These are phyloP conservation scores for Apodemia duryi DNA, from an alignment of 2,888 invertebrate species.

Conservation along the genomic window DNA sequence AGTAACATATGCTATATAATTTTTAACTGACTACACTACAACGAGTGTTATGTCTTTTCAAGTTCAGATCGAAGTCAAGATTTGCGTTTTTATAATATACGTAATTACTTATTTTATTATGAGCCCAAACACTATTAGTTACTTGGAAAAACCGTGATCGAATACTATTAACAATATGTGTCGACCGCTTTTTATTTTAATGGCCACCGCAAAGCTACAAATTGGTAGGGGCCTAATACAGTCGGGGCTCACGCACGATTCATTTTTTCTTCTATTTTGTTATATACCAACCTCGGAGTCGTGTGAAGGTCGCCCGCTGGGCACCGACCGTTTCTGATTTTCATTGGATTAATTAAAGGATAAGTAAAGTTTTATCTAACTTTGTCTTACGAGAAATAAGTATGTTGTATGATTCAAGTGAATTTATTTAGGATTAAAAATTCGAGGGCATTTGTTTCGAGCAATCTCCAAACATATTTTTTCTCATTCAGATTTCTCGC, in stretches of 20 bases:
- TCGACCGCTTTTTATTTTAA: constrained; percentile 43
- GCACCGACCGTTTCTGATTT: background rate
- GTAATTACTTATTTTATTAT: background rate
- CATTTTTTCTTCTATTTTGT: constrained; percentile 42
- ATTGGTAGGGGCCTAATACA: constrained; percentile 55
- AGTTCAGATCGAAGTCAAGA: no score
- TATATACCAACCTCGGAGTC: constrained; percentile 47
- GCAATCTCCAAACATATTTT: no score
- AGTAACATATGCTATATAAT: no score
- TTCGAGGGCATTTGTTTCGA: no score
- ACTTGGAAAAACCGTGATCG: constrained; percentile 26
- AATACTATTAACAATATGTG: constrained; percentile 30
- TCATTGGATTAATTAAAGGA: constrained; percentile 6
- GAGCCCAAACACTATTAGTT: constrained; percentile 11
- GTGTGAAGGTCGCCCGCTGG: constrained; percentile 37
- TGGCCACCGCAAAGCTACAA: constrained; percentile 47
- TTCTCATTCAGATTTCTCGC: no score
- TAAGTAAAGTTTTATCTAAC: background rate
- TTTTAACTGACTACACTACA: no score
- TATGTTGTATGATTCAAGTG: no score
- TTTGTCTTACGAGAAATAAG: background rate
- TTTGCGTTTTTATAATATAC: no score
- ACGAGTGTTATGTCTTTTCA: no score
- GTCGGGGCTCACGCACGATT: constrained; percentile 45
- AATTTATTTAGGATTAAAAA: no score